Evolutionary conservation across 1,140 invertebrate species (phyloP).

Genomic region (Drosophila auraria): DNA sequence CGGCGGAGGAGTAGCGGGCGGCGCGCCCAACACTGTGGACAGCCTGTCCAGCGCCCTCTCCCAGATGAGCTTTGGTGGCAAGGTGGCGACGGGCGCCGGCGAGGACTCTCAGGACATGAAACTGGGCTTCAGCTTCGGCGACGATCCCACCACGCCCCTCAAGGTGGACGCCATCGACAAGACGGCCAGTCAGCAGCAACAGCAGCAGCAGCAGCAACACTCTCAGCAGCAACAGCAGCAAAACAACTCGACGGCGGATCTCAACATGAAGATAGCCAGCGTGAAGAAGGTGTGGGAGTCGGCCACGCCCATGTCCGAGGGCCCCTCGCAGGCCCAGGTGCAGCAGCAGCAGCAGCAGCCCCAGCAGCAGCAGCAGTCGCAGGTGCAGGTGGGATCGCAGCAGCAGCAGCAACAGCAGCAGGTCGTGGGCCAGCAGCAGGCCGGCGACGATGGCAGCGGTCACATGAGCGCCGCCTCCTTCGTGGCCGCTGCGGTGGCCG

Average conservation of each 20-base stretch:
- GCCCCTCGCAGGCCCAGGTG: slow-evolving; percentile 74
- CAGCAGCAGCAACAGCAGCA: slow-evolving; percentile 86
- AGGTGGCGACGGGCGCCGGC: slow-evolving; percentile 86
- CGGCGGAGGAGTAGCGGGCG: slow-evolving; percentile 25
- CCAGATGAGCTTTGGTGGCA: slow-evolving; percentile 85
- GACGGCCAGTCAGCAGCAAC: slow-evolving; percentile 59
- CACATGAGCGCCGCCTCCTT: slow-evolving; percentile 88
- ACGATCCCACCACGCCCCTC: slow-evolving; percentile 82
- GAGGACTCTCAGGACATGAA: slow-evolving; percentile 94
- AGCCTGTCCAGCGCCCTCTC: slow-evolving; percentile 85
- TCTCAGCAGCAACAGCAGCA: slow-evolving; percentile 76
- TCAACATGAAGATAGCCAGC: slow-evolving; percentile 97
- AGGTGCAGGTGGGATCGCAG: slow-evolving; percentile 87
- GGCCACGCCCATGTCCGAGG: slow-evolving; percentile 85
- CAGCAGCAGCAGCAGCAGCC: slow-evolving; percentile 85
- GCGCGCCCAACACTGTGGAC: slow-evolving; percentile 53
- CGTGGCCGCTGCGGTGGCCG: slow-evolving; percentile 86
- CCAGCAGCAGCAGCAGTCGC: slow-evolving; percentile 67
- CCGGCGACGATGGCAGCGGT: slow-evolving; percentile 62
- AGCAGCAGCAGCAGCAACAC: slow-evolving; percentile 55
- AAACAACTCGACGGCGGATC: slow-evolving; percentile 91
- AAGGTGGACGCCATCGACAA: slow-evolving; percentile 62
- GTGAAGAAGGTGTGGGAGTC: slow-evolving; percentile 96
- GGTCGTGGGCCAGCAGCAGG: slow-evolving; percentile 85
- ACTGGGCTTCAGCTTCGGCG: slow-evolving; percentile 90